phyloP scores from a whole-genome alignment of 2,113 vertebrate species.

The Ceyx melanurus region DNA sequence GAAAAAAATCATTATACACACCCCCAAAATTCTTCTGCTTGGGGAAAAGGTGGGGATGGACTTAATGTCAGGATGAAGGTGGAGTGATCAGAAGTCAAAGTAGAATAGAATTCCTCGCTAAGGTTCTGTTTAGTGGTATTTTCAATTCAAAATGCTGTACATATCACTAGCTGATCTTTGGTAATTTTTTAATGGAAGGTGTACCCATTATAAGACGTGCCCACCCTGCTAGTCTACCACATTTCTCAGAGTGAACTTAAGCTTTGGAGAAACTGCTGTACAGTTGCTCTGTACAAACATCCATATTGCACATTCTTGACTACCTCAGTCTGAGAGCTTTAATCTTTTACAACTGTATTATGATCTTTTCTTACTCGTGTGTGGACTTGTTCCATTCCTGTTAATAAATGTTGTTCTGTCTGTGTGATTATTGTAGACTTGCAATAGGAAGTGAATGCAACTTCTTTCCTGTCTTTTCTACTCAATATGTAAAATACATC shows the following conservation, averaged over 20 bases:
- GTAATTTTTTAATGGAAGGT: conserved; percentile 15
- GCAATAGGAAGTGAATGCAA: conserved; percentile 47
- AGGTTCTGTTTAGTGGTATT: conserved; percentile 32
- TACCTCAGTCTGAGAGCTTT: conserved; percentile 34
- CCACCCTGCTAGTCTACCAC: not conserved
- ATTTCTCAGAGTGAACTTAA: conserved; percentile 21
- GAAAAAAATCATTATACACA: conserved; percentile 6
- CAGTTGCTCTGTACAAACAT: conserved; percentile 27
- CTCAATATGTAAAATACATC: conserved; percentile 11
- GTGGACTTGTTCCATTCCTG: conserved; percentile 76
- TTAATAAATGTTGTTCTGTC: conserved; percentile 85
- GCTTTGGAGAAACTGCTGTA: not conserved
- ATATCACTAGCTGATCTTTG: not conserved
- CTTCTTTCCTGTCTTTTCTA: conserved; percentile 58
- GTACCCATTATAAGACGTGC: not conserved
- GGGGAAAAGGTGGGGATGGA: conserved; percentile 59
- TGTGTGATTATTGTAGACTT: conserved; percentile 80
- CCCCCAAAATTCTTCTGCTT: conserved; percentile 45
- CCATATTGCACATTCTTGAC: not conserved
- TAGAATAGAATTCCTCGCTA: conserved; percentile 63
- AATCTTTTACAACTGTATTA: conserved; percentile 62
- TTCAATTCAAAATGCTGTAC: not conserved
- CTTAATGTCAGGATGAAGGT: conserved; percentile 60
- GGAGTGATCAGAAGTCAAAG: conserved; percentile 59
- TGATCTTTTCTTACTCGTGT: conserved; percentile 46